phyloP scores from a whole-genome alignment of 2,888 invertebrate genomes.

The Xestobium rufovillosum region DNA sequence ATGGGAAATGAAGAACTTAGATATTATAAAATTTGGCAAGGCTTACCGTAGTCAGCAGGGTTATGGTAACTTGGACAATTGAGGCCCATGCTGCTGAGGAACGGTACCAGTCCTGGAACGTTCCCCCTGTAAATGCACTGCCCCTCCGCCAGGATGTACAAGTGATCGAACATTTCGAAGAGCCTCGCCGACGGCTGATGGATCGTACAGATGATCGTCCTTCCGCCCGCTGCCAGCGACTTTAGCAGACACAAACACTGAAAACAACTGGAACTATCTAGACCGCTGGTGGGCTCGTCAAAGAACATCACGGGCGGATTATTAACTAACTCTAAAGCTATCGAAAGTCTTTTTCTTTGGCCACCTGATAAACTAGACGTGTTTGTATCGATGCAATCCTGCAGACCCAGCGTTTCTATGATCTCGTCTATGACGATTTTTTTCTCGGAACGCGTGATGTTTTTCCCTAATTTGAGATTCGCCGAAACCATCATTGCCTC shows the following conservation, averaged over 20 bases:
- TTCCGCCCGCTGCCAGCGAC: conserved; percentile 75
- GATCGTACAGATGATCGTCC: conserved; percentile 92
- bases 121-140: conserved; percentile 89
- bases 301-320: conserved; percentile 98
- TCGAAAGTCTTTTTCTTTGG: conserved; percentile 83
- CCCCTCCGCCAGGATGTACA: conserved; percentile 87
- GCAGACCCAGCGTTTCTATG: conserved; percentile 73
- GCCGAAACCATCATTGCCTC: conserved; percentile 94
- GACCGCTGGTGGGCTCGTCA: conserved; percentile 88
- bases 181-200: conserved; percentile 93
- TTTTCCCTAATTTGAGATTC: conserved; percentile 82
- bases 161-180: conserved; percentile 92
- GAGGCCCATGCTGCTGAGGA: conserved; percentile 74
- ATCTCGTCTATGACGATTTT: conserved; percentile 72
- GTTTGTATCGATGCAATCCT: conserved; percentile 70
- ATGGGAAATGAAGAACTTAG: conserved; percentile 34
- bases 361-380: conserved; percentile 82
- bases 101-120: conserved; percentile 77
- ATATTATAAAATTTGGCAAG: too few relatives aligned
- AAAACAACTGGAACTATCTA: conserved; percentile 92
- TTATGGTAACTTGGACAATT: conserved; percentile 94
- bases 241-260: conserved; percentile 85
- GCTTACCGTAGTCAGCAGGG: conserved; percentile 88
- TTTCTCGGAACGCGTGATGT: conserved; percentile 63
- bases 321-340: conserved; percentile 87